A percentile compares a stretch with the other conserved stretches of the same genome.
Conservation (phyloP, 2,888 invertebrate genomes). For the Cloeon dipterum region DNA sequence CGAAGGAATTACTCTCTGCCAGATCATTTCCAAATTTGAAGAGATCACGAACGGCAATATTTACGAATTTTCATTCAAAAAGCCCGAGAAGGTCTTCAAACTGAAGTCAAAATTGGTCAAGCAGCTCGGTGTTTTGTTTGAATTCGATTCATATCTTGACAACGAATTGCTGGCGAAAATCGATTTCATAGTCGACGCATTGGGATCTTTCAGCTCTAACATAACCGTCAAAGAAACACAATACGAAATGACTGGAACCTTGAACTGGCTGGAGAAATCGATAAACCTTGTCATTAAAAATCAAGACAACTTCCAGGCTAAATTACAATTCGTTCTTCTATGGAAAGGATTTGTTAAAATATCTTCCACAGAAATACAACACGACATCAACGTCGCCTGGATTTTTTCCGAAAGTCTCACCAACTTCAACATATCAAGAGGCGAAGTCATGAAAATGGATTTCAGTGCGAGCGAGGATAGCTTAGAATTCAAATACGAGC, state of each 20-base stretch:
- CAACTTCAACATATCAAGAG: neutral
- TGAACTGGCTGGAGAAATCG: neutral
- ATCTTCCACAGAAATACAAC: neutral
- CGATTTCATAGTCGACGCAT: neutral
- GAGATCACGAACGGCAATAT: neutral
- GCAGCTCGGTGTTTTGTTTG: neutral
- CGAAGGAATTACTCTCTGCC: neutral
- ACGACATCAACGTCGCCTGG: neutral
- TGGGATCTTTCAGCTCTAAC: neutral
- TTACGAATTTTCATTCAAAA: neutral
- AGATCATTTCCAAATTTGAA: neutral
- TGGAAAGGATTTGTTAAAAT: neutral
- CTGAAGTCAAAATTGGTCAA: neutral
- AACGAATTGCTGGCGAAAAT: neutral
- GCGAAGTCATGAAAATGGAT: neutral
- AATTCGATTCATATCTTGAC: neutral
- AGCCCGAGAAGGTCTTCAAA: neutral
- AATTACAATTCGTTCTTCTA: neutral
- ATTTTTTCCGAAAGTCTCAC: neutral
- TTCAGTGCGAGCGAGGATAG: neutral
- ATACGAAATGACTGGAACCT: neutral
- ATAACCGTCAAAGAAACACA: neutral
- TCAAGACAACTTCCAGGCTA: neutral
- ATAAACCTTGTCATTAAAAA: neutral
- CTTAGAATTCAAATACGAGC: neutral